Evolutionary conservation across 1,140 invertebrate genomes (phyloP), one percentile per base, ranked within the genome.

Genomic region (Drosophila virilis): DNA sequence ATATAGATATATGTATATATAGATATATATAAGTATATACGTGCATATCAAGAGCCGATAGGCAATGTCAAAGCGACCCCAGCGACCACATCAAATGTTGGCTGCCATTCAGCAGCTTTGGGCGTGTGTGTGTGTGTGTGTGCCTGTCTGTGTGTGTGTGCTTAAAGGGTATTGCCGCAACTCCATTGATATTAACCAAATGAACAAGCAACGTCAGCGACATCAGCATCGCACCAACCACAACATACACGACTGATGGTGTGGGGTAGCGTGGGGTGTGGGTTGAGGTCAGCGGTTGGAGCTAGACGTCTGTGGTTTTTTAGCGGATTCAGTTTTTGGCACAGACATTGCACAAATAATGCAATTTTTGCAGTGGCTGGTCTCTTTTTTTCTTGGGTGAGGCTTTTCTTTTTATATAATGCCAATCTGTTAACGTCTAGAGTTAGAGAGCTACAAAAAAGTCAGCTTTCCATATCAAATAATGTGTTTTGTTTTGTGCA

Each of bases 131-230:
- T 57, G 28, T 33, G 17, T 38, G 40, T 10, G 48, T 38, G 46
- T 52, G 48, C 37, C 13, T 40, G 51, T 3, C 6, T 40, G 12
- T 35, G 38, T 68, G 37, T 61, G 37, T 61, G 48, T 32, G 13
- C 28, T 28, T 28, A 46, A 73, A 60, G 58, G 50, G 50, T 64
- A 61, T 45, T 52, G 22, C 28, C 52, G 7, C 43, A 57, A 58
- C 52, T 55, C 50, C 62, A 73, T 76, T 76, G 62, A 72, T 67
- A 77, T 73, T 77, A 73, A 77, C 74, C 67, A 72, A 73, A 73
- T 57, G 57, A 73, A 73, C 74, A 77, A 51, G 61, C 50, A 57
- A 62, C 51, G 67, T 70, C 58, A 61, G 57, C 67, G 51, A 42
- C 69, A 35, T 65, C 69, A 66, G 37, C 28, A 28, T 0, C 35